phyloP scores from a whole-genome alignment of 1,140 invertebrate genomes.

The Galendromus occidentalis region DNA sequence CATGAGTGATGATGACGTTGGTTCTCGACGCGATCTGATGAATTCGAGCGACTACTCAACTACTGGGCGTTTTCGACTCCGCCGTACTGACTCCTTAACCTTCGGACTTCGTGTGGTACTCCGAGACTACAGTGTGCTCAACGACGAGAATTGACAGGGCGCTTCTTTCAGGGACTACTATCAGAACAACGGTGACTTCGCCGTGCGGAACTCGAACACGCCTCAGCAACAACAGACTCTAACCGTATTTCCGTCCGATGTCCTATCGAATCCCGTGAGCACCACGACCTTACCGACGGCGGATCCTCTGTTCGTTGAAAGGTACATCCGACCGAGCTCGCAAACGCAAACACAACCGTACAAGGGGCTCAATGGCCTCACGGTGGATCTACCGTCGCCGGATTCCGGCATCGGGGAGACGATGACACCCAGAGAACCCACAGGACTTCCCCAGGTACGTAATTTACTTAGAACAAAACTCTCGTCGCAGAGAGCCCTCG shows the following conservation, averaged over 20 bases:
- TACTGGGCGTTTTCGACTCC: no score
- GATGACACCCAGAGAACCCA: conserved; percentile 67
- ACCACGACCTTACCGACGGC: conserved; percentile 25
- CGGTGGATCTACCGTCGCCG: conserved; percentile 71
- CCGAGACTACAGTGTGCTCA: no score
- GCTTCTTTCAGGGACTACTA: not conserved
- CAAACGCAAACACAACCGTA: conserved; percentile 9
- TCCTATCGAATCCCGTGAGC: not conserved
- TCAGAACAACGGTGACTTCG: not conserved
- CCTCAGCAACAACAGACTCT: not conserved
- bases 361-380: conserved; percentile 32
- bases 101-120: no score
- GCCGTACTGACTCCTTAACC: no score
- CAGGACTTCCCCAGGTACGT: conserved; percentile 65
- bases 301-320: conserved; percentile 33
- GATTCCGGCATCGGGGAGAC: conserved; percentile 75
- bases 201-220: not conserved
- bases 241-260: not conserved
- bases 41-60: no score
- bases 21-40: no score
- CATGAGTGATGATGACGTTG: no score
- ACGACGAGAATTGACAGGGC: no score
- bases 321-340: conserved; percentile 32
- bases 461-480: no score
- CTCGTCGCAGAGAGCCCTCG: no score